A percentile compares a stretch with the other conserved stretches of the same genome.
phyloP scores from a whole-genome alignment of 2,113 vertebrate species.

The Paralichthys olivaceus region DNA sequence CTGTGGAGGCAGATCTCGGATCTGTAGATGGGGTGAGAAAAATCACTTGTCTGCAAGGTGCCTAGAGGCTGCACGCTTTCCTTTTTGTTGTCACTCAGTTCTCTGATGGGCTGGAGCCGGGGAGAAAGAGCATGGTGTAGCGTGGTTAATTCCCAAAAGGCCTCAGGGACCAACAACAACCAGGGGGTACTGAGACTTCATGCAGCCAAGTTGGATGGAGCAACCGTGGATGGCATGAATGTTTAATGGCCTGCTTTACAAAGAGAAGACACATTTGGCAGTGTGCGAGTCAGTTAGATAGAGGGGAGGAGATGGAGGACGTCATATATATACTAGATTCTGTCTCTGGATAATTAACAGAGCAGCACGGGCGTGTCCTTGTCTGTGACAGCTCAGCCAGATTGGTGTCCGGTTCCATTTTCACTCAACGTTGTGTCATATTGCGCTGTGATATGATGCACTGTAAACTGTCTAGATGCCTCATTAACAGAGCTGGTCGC shows the following conservation, averaged over 20 bases:
- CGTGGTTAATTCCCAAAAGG: slow-evolving; percentile 28
- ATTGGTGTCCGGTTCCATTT: slow-evolving; percentile 14
- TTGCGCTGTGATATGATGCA: slow-evolving; percentile 9
- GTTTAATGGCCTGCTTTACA: slow-evolving; percentile 50
- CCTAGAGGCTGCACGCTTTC: slow-evolving; percentile 30
- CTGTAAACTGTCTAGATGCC: neutral
- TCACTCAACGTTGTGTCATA: slow-evolving; percentile 15
- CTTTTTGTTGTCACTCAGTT: slow-evolving; percentile 38
- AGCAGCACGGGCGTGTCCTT: neutral
- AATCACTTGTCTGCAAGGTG: slow-evolving; percentile 4
- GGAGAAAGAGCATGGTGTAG: neutral
- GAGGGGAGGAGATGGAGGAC: slow-evolving; percentile 12
- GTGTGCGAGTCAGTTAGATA: slow-evolving; percentile 21
- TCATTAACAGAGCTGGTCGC: slow-evolving; percentile 15
- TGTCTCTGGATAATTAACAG: slow-evolving; percentile 32
- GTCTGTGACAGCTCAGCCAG: slow-evolving; percentile 2
- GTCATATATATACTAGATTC: slow-evolving; percentile 21
- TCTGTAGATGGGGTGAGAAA: slow-evolving; percentile 18
- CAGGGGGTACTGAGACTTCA: slow-evolving; percentile 21
- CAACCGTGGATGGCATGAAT: slow-evolving; percentile 50
- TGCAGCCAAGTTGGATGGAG: slow-evolving; percentile 25
- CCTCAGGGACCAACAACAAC: slow-evolving; percentile 41
- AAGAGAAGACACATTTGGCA: slow-evolving; percentile 13
- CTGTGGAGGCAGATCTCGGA: slow-evolving; percentile 30
- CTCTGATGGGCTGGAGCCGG: slow-evolving; percentile 16